Percentiles rank a stretch among this genome's conserved stretches.
Conservation (phyloP, 2,888 invertebrate genomes). For the Scelioninae gen. 1 region DNA sequence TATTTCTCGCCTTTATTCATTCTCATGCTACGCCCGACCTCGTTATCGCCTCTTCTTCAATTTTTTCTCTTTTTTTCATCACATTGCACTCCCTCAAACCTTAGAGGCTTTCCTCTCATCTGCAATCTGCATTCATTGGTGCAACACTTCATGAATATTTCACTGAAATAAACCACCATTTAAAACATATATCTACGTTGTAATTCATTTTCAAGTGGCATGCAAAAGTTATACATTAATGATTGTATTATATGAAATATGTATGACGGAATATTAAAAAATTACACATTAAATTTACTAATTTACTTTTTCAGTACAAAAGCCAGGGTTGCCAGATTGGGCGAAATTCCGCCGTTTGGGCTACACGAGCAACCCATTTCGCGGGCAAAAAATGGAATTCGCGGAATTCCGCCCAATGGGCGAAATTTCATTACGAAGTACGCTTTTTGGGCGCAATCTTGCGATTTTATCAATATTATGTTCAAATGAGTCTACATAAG, state of each 20-base stretch:
- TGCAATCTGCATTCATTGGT: slow-evolving; percentile 68
- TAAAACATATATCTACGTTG: slow-evolving; percentile 53
- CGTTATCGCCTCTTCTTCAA: slow-evolving; percentile 70
- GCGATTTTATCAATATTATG: too few relatives aligned
- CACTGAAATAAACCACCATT: slow-evolving; percentile 59
- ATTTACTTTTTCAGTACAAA: too few relatives aligned
- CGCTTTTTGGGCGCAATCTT: too few relatives aligned
- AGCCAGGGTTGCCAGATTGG: too few relatives aligned
- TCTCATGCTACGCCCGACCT: slow-evolving; percentile 58
- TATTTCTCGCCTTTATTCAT: slow-evolving; percentile 72
- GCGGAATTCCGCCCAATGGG: too few relatives aligned
- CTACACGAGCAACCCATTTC: too few relatives aligned
- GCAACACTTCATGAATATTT: slow-evolving; percentile 67
- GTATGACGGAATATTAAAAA: slow-evolving; percentile 13
- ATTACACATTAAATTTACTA: background rate
- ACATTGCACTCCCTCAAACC: slow-evolving; percentile 52
- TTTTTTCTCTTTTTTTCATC: slow-evolving; percentile 59
- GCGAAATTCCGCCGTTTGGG: too few relatives aligned
- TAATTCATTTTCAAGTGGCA: slow-evolving; percentile 52
- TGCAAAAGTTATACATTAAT: slow-evolving; percentile 48
- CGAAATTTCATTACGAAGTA: too few relatives aligned
- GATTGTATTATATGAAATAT: slow-evolving; percentile 43
- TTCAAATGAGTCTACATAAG: too few relatives aligned
- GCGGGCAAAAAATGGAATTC: too few relatives aligned
- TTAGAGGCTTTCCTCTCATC: slow-evolving; percentile 62